Base-by-base conservation (phyloP, 1,140 invertebrate genomes). In the Adelges cooleyi region DNA sequence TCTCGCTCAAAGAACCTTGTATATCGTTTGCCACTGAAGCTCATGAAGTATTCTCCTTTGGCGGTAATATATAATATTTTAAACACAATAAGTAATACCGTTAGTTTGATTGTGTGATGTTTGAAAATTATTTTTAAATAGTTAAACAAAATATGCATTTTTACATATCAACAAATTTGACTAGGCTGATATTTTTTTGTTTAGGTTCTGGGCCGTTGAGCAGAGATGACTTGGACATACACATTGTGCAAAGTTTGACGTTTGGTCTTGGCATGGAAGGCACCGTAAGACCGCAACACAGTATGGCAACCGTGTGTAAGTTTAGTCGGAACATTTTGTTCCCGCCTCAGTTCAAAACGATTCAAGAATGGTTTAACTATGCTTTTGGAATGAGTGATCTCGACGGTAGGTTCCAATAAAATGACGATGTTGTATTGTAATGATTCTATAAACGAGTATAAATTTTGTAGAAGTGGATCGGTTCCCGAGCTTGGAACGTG, bases 321-420 rank as follows among this genome's bases (percentile, higher is more conserved):
- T 85, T 97, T 66, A 90, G 90, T 44, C 80, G 93, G 51, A 92
- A 89, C 69, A 84, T 95, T 54, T 82, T 95, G 20, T 95, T 95
- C 76, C 92, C 92, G 50, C 93, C 92, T 23, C 93, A 95, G 75
- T 96, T 95, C 75, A 90, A 92, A 74, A 88, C 87, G 18, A 78
- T 95, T 10, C 86, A 90, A 70, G 94, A 97, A 76, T 98, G 95
- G 94, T 97, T 97, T 77, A 86, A 92, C 70, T 98, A 97, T 77
- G 90, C 93, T 0, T 96, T 97, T 75, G 85, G 90, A 20, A 90
- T 86, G 68, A 90, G 87, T 74, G 91, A 95, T 76, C 87, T 95
- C 53, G 92, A 95, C 78, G 90, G 91, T 93, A 79, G 76, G 27
- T 22, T n/a, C n/a, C n/a, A n/a, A n/a, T n/a, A n/a, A n/a, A n/a